A percentile compares a stretch with the other conserved stretches of the same genome.
These are phyloP conservation scores for Pseudopipra pipra DNA, from an alignment of 2,113 vertebrate species.

Conservation along the genomic window DNA sequence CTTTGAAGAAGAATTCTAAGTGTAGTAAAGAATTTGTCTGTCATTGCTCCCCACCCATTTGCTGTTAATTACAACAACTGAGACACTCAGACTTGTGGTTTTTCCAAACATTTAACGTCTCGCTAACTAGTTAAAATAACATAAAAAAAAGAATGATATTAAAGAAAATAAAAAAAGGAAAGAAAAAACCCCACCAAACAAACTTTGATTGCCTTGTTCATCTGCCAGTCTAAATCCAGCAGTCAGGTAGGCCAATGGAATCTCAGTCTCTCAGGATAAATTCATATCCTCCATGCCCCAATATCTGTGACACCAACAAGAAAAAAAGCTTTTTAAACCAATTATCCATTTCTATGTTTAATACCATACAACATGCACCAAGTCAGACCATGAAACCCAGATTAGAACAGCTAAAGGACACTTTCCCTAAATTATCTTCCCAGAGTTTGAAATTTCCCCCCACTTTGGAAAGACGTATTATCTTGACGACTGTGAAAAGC, in stretches of 20 bases:
- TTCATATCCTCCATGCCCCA: neutral
- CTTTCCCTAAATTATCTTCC: neutral
- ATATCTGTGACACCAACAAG: neutral
- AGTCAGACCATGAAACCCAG: neutral
- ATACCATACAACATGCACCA: accelerated
- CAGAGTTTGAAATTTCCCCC: neutral
- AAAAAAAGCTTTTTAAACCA: neutral
- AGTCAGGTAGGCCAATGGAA: neutral
- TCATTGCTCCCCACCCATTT: neutral
- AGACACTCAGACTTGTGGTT: neutral
- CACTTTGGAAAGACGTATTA: accelerated
- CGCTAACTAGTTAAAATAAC: neutral
- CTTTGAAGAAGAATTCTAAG: neutral
- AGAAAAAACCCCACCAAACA: no score
- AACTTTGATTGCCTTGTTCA: neutral
- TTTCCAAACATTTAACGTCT: neutral
- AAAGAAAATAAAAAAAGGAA: neutral
- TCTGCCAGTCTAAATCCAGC: neutral
- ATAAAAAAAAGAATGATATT: accelerated
- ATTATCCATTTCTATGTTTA: neutral
- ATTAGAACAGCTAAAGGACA: neutral
- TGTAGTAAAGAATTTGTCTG: neutral
- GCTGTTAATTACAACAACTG: neutral
- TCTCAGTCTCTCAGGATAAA: neutral
- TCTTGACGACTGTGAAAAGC: neutral